Conservation (phyloP, 2,113 vertebrate species). For the Cygnus buccinator region DNA sequence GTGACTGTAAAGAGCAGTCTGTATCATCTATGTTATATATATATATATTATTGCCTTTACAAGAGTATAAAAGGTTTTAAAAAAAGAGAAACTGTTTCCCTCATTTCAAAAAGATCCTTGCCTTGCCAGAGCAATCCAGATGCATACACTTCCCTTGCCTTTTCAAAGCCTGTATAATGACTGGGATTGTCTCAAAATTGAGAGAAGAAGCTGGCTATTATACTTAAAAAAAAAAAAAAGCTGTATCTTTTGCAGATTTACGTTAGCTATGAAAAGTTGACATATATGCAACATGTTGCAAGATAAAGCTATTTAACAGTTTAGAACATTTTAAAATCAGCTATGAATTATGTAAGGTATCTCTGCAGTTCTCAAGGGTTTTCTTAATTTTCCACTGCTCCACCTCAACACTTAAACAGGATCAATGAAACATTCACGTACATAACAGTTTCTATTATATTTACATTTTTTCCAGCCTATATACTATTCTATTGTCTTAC, state of each 20-base stretch:
- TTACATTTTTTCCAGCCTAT: neutral
- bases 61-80: conserved; percentile 43
- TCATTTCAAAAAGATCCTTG: conserved; percentile 1
- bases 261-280: conserved; percentile 3
- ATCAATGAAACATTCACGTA: neutral
- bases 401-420: neutral
- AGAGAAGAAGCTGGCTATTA: neutral
- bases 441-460: neutral
- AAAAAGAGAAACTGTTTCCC: conserved; percentile 7
- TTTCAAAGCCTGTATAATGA: neutral
- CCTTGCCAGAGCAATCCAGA: conserved; percentile 8
- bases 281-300: neutral
- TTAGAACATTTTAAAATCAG: neutral
- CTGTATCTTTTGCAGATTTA: neutral
- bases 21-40: conserved; percentile 24
- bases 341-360: neutral
- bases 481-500: neutral
- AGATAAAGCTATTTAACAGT: conserved; percentile 35
- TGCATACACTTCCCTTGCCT: neutral
- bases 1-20: conserved; percentile 45
- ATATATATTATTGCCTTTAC: conserved; percentile 50
- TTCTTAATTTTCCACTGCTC: conserved; percentile 23
- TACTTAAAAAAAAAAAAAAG: neutral
- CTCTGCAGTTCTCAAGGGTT: neutral
- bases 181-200: neutral